phyloP scores from a whole-genome alignment of 2,888 invertebrate genomes.

The Geotrupes spiniger region DNA sequence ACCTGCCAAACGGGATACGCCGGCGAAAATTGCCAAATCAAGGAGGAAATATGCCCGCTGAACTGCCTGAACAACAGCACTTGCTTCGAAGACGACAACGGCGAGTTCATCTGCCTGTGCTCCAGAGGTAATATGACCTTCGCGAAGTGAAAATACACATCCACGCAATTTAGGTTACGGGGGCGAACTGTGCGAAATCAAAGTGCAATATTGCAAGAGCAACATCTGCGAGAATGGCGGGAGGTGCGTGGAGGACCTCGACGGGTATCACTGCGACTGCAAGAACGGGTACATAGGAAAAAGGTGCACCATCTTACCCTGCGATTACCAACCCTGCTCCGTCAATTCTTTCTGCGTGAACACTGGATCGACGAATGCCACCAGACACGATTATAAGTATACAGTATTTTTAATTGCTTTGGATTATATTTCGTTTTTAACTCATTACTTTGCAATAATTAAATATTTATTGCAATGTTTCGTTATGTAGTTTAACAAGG shows the following conservation, averaged over 20 bases:
- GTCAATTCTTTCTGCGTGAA: slow-evolving; percentile 51
- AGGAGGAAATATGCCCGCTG: slow-evolving; percentile 42
- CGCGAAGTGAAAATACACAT: not conserved
- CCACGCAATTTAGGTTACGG: slow-evolving; percentile 51
- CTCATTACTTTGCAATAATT: too few species aligned
- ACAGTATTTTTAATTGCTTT: too few species aligned
- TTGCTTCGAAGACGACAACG: slow-evolving; percentile 49
- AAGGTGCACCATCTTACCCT: slow-evolving; percentile 57
- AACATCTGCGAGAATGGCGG: slow-evolving; percentile 48
- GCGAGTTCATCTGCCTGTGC: slow-evolving; percentile 49
- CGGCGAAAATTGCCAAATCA: slow-evolving; percentile 54
- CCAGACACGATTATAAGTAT: slow-evolving; percentile 50
- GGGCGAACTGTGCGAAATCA: slow-evolving; percentile 52
- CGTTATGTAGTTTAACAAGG: too few species aligned
- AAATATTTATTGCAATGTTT: not conserved
- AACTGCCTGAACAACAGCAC: slow-evolving; percentile 54
- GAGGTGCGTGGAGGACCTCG: slow-evolving; percentile 44
- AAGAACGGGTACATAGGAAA: slow-evolving; percentile 54
- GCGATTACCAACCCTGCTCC: slow-evolving; percentile 57
- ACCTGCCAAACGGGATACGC: slow-evolving; percentile 52
- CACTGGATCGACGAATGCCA: slow-evolving; percentile 44
- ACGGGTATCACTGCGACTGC: slow-evolving; percentile 54
- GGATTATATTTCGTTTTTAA: too few species aligned
- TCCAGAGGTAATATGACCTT: slow-evolving; percentile 30
- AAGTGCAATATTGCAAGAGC: slow-evolving; percentile 52